phyloP scores from a whole-genome alignment of 2,888 invertebrate species.

The Protophormia terraenovae region DNA sequence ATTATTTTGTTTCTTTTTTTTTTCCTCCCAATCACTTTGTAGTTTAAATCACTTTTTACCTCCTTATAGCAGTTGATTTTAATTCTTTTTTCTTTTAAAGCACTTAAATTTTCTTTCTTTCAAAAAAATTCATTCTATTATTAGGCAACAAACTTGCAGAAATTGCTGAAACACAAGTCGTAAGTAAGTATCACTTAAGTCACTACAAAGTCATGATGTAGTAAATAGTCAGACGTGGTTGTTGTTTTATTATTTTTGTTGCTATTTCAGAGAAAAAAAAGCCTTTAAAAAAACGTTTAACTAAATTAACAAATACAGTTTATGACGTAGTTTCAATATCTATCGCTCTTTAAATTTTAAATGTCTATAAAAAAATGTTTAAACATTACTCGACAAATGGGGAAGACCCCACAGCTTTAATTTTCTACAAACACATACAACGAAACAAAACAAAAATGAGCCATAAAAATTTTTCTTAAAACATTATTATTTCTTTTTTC shows the following conservation, averaged over 20 bases:
- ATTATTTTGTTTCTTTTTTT: not conserved
- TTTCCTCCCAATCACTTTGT: not conserved
- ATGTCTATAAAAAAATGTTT: slow-evolving; percentile 19
- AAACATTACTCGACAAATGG: not conserved
- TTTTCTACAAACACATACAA: not conserved
- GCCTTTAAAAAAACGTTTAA: slow-evolving; percentile 6
- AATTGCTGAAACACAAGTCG: not conserved
- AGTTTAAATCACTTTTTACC: not conserved
- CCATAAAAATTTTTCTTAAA: slow-evolving; percentile 33
- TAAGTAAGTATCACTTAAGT: not conserved
- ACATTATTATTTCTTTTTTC: slow-evolving; percentile 9
- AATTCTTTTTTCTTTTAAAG: not conserved
- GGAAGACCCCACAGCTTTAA: slow-evolving; percentile 29
- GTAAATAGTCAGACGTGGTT: not conserved
- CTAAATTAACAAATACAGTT: not conserved
- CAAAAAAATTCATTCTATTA: slow-evolving; percentile 13
- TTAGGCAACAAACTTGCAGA: slow-evolving; percentile 28
- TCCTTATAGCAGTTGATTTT: not conserved
- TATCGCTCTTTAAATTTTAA: not conserved
- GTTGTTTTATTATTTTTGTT: not conserved
- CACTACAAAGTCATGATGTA: not conserved
- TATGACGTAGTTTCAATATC: slow-evolving; percentile 16
- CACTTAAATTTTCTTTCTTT: not conserved
- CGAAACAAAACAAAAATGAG: not conserved
- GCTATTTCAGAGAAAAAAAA: not conserved